Conservation (phyloP, 2,797 vertebrate genomes). For the Sebastes itinus region DNA sequence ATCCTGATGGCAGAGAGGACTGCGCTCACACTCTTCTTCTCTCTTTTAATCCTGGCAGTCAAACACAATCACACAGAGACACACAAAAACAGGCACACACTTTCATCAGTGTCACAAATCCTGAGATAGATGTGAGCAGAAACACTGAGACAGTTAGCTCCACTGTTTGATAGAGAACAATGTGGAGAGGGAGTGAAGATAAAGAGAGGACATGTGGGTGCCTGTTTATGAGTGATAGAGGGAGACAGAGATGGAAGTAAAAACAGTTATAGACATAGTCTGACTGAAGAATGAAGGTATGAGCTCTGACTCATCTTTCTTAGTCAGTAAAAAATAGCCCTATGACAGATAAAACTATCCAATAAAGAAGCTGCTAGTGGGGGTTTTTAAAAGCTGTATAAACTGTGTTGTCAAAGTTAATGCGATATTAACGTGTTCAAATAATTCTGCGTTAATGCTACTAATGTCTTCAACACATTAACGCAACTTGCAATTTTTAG, state of each 20-base stretch:
- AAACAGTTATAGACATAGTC: background rate
- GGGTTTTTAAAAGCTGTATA: background rate
- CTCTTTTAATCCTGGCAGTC: constrained; percentile 39
- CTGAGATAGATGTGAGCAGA: constrained; percentile 12
- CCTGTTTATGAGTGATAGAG: background rate
- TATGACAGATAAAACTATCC: background rate
- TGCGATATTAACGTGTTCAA: no score
- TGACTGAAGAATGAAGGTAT: background rate
- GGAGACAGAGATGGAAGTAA: background rate
- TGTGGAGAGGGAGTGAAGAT: background rate
- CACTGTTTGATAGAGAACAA: background rate
- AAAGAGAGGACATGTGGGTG: background rate
- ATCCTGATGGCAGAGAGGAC: constrained; percentile 32
- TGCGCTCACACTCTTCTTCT: background rate
- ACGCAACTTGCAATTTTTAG: no score
- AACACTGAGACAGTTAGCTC: background rate
- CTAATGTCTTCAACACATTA: no score
- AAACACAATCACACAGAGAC: constrained; percentile 22
- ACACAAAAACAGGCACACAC: background rate
- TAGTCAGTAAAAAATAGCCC: background rate
- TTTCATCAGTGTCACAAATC: constrained; percentile 23
- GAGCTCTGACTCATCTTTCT: background rate
- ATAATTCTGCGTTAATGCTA: no score
- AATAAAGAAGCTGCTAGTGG: background rate
- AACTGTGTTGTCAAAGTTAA: background rate